Conservation (phyloP, 2,888 invertebrate genomes). For the Drosophila algonquin region DNA sequence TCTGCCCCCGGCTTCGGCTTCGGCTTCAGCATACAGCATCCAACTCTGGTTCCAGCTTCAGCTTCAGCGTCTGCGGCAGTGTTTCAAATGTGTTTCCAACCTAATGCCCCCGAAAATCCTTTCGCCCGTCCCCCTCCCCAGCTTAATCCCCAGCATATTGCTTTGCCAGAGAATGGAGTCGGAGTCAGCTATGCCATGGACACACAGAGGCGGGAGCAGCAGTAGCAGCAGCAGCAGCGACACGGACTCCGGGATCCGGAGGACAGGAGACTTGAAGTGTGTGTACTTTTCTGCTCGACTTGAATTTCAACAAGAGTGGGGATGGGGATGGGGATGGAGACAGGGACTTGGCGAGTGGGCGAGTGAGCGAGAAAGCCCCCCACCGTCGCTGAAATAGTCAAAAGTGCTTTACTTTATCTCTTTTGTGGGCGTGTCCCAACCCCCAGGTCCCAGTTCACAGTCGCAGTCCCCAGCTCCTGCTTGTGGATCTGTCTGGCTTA, state of each 20-base stretch:
- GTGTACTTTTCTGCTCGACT: conserved; percentile 79
- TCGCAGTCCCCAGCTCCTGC: conserved; percentile 23
- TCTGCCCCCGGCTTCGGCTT: conserved; percentile 16
- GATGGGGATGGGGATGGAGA: not conserved
- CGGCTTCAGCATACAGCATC: conserved; percentile 19
- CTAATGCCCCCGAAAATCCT: conserved; percentile 78
- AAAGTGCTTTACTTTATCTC: conserved; percentile 76
- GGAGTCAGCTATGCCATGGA: conserved; percentile 34
- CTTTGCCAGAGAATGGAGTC: conserved; percentile 59
- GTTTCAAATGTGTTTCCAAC: conserved; percentile 78
- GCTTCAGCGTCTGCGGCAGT: conserved; percentile 54
- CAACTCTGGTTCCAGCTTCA: conserved; percentile 10
- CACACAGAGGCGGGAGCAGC: conserved; percentile 9
- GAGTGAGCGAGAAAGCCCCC: no score
- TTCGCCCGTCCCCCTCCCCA: conserved; percentile 28
- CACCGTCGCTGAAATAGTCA: conserved; percentile 70
- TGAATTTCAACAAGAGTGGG: conserved; percentile 61
- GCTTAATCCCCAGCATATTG: conserved; percentile 78
- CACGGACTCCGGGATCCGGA: conserved; percentile 20
- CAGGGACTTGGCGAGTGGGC: no score
- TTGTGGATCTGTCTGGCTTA: conserved; percentile 73
- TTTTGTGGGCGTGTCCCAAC: conserved; percentile 57
- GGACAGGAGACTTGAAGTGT: conserved; percentile 59
- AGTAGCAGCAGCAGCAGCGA: conserved; percentile 13
- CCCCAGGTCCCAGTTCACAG: conserved; percentile 2